These are phyloP conservation scores for Samia ricini DNA, from an alignment of 1,140 invertebrate species.

Conservation along the genomic window DNA sequence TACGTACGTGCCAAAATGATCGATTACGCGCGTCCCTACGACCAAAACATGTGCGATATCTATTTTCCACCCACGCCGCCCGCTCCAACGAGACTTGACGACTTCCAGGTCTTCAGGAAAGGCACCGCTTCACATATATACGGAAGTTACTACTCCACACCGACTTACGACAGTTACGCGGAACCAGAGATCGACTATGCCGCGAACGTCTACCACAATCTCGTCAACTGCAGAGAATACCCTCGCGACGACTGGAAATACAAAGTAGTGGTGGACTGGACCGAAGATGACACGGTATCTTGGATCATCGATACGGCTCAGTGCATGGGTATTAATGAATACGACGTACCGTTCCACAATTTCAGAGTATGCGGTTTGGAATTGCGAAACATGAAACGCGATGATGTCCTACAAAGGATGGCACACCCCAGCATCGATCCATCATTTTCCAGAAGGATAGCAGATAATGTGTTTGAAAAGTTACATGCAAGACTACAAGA, in stretches of 20 bases:
- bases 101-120: conserved; percentile 66
- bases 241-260: conserved; percentile 73
- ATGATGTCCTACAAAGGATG: conserved; percentile 73
- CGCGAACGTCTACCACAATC: conserved; percentile 54
- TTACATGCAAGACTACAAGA: conserved; percentile 57
- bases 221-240: conserved; percentile 50
- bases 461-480: conserved; percentile 72
- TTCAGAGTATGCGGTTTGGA: conserved; percentile 73
- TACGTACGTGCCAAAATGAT: conserved; percentile 53
- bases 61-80: conserved; percentile 45
- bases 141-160: conserved; percentile 54
- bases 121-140: conserved; percentile 56
- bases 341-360: conserved; percentile 65
- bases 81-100: conserved; percentile 60
- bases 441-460: conserved; percentile 47
- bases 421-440: conserved; percentile 48
- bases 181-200: conserved; percentile 51
- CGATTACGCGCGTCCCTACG: conserved; percentile 64
- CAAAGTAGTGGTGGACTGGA: conserved; percentile 76
- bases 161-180: conserved; percentile 46
- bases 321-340: conserved; percentile 67
- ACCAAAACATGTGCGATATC: conserved; percentile 59
- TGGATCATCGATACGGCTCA: conserved; percentile 76
- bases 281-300: conserved; percentile 77
- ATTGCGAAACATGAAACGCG: conserved; percentile 63